Conservation (phyloP, 2,888 invertebrate genomes). For the Mantis religiosa region DNA sequence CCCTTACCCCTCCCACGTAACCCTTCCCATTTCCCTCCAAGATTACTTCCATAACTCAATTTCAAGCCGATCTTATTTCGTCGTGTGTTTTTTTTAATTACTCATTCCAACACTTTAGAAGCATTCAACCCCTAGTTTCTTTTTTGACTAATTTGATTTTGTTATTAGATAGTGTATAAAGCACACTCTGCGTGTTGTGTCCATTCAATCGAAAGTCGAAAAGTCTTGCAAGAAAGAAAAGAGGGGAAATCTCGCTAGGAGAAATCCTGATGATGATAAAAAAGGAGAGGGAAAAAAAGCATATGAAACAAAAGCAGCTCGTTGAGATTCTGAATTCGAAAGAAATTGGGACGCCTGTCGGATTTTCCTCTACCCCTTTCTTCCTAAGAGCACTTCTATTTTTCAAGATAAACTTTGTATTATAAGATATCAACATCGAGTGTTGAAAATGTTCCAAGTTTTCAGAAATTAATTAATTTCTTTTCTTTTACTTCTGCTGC, state of each 20-base stretch:
- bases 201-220: constrained; percentile 19
- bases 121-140: constrained; percentile 10
- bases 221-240: constrained; percentile 13
- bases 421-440: constrained; percentile 12
- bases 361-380: neutral
- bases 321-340: constrained; percentile 6
- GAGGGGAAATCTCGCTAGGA: neutral
- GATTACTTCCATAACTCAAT: constrained; percentile 48
- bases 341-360: neutral
- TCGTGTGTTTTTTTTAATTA: constrained; percentile 46
- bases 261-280: neutral
- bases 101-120: constrained; percentile 39
- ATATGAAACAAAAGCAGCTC: neutral
- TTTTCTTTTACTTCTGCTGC: neutral
- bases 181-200: constrained; percentile 11
- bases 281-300: neutral
- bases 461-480: constrained; percentile 17
- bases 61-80: constrained; percentile 43
- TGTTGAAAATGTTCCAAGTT: constrained; percentile 17
- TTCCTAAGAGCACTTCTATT: neutral
- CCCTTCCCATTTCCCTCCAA: constrained; percentile 34
- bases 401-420: constrained; percentile 11
- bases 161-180: constrained; percentile 24
- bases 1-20: constrained; percentile 2
- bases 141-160: constrained; percentile 27